Base-by-base conservation (phyloP, 2,888 invertebrate species). In the Eilema caniola region DNA sequence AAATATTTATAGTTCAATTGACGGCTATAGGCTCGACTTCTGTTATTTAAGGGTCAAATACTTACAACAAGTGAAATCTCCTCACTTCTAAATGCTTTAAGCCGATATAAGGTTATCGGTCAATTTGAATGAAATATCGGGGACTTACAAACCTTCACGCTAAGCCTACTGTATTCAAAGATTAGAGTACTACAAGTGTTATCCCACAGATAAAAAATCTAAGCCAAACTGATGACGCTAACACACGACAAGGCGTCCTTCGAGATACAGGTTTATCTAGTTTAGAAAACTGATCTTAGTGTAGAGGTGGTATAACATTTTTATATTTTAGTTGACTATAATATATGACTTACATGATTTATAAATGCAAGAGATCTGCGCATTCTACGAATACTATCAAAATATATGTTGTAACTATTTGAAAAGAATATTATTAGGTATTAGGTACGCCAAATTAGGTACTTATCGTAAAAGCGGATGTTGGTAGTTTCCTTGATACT, bases 201-300 rank as follows among this genome's bases (percentile, higher is more conserved):
- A n/a, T 53, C 53, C 20, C n/a, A n/a, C 8, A 53, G n/a, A 53
- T n/a, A 53, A 53, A 53, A 53, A 53, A 53, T n/a, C 8, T 53
- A 53, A 53, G 53, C 53, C 53, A 53, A 20, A 53, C n/a, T 53
- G 53, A 53, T 53, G 53, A n/a, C 53, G 53, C 53, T 53, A 53
- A n/a, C 53, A 53, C 53, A 53, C 53, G 53, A 53, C 53, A n/a
- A n/a, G 53, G n/a, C 20, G 53, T 53, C 53, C 53, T 53, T 53
- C 53, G n/a, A 53, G 53, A 53, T 53, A 53, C 53, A n/a, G n/a
- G 53, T 53, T 53, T 53, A 53, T n/a, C 53, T 53, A 53, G 53
- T 53, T 53, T n/a, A n/a, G 53, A 53, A 53, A 53, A 53, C 53
- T n/a, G 10, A 53, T 53, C 53, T n/a, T 10, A 53, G n/a, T 53